These are phyloP conservation scores for Heteractis magnifica DNA, from an alignment of 92 coral and sea anemone species.

Conservation along the genomic window DNA sequence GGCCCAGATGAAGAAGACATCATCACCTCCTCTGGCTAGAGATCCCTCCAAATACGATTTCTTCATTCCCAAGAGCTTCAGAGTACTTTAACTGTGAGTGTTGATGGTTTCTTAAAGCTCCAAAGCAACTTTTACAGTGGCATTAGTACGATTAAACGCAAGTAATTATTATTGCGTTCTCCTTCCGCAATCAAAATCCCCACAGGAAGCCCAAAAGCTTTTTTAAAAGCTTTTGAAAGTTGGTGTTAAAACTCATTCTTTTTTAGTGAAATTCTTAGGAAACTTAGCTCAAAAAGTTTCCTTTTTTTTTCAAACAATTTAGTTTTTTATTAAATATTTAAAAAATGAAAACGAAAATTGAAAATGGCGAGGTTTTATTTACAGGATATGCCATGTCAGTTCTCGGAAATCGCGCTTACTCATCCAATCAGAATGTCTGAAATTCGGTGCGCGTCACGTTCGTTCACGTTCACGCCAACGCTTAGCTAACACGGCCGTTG, in stretches of 20 bases:
- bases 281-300: no score
- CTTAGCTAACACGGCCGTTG: no score
- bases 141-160: neutral
- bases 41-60: neutral
- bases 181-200: neutral
- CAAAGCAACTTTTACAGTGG: neutral
- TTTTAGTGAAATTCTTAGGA: neutral
- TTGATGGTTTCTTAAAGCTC: neutral
- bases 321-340: neutral
- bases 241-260: neutral
- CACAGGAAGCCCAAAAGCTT: neutral
- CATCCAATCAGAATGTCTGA: neutral
- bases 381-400: neutral
- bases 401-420: neutral
- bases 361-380: neutral
- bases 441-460: neutral
- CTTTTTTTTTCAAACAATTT: neutral
- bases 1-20: neutral
- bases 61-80: neutral
- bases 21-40: neutral
- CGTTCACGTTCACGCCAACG: neutral
- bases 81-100: neutral
- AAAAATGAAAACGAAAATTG: neutral
- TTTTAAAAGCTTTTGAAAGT: neutral
- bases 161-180: neutral